Evolutionary conservation across 2,888 invertebrate species (phyloP).

Genomic region (Leptinotarsa rubiginosa): DNA sequence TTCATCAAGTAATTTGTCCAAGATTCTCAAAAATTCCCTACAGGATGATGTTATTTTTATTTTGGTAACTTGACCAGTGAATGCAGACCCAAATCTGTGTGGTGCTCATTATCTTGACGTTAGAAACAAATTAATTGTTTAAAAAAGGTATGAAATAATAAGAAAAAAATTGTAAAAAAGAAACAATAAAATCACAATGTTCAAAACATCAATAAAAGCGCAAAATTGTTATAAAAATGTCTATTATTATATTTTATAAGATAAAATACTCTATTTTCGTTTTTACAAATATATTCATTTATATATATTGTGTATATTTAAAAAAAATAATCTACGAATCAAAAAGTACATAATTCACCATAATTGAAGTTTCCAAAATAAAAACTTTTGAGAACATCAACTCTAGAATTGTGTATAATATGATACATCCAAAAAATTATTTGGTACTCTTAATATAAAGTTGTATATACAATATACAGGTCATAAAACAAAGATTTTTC

Average conservation of each 20-base stretch:
- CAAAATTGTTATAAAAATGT: slow-evolving; percentile 35
- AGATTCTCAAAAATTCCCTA: slow-evolving; percentile 27
- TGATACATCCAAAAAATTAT: slow-evolving; percentile 33
- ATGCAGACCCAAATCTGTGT: slow-evolving; percentile 39
- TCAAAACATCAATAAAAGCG: slow-evolving; percentile 40
- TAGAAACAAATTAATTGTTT: slow-evolving; percentile 15
- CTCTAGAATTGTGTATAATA: slow-evolving; percentile 26
- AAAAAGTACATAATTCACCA: slow-evolving; percentile 37
- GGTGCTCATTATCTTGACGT: slow-evolving; percentile 40
- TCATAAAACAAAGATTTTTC: slow-evolving; percentile 28
- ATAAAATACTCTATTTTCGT: slow-evolving; percentile 40
- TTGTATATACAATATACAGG: slow-evolving; percentile 34
- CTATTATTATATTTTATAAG: slow-evolving; percentile 37
- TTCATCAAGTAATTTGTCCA: slow-evolving; percentile 17
- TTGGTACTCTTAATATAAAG: slow-evolving; percentile 28
- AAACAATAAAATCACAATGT: slow-evolving; percentile 33
- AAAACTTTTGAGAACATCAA: slow-evolving; percentile 42
- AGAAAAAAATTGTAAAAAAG: slow-evolving; percentile 28
- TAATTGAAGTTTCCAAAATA: slow-evolving; percentile 45
- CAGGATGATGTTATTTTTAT: slow-evolving; percentile 41
- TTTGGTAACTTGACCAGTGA: slow-evolving; percentile 48
- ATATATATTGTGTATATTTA: slow-evolving; percentile 31
- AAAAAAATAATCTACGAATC: slow-evolving; percentile 34
- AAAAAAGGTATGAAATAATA: slow-evolving; percentile 19
- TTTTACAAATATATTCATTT: slow-evolving; percentile 43